Evolutionary conservation across 2,113 vertebrate species (phyloP), one percentile per base, ranked within the genome.

Genomic region (Tragelaphus imberbis): DNA sequence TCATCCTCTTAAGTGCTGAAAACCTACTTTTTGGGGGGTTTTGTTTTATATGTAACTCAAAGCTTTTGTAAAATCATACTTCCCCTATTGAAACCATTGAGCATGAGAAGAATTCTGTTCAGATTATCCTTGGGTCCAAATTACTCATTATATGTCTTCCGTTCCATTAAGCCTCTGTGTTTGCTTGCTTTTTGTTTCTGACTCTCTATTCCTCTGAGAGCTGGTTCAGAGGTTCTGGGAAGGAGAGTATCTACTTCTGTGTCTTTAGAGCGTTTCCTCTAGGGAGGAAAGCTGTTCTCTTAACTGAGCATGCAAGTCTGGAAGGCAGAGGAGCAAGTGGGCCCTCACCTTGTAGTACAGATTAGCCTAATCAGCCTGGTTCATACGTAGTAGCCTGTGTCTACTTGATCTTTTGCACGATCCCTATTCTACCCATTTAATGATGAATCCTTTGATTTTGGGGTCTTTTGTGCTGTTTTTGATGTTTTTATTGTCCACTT

Each of bases 1-100:
- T 88, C 5, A 7, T 56, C 71, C 15, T 90, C 51, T 40, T 63
- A 55, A 61, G 59, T 61, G 55, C 58, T 84, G 8, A 92, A 81
- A 90, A 53, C 23, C 4, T 21, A 8, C 90, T 77, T 28, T 53
- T 75, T 85, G 3, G 33, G 63, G 63, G 15, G 63, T 88, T 88
- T 96, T 77, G 49, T 95, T 97, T 96, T 92, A 63, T 88, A 71
- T 97, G 58, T 92, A 77, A 92, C 92, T 85, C 68, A 84, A 91
- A 94, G 49, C 51, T 92, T 96, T 92, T 25, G 6, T 82, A 92
- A 80, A 95, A 36, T 77, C 40, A 65, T 93, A 30, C 84, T 97
- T 87, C 59, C 13, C 85, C 55, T 56, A 49, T 12, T 58, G 90
- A 97, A 96, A 90, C 25, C 27, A 91, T 95, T 92, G 88, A 88